These are phyloP conservation scores for Porites cylindrica DNA, from an alignment of 92 coral and sea anemone species.

Conservation along the genomic window DNA sequence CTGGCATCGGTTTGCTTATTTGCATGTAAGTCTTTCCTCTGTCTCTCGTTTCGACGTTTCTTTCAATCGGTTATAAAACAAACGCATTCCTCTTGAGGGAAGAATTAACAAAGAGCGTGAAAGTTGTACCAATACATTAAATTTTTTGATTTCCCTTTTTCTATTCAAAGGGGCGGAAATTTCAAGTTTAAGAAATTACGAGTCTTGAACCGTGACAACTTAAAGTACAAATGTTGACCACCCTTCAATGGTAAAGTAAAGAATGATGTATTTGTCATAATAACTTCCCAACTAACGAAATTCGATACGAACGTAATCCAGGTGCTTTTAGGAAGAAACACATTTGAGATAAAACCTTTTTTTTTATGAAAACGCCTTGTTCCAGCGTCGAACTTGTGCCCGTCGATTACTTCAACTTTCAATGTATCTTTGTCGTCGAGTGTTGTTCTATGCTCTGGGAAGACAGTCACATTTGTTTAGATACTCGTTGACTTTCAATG, in stretches of 20 bases:
- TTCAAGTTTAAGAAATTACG: not conserved
- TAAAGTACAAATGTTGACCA: not conserved
- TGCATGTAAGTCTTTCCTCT: not conserved
- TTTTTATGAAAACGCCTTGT: no score
- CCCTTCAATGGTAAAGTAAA: conserved; percentile 4
- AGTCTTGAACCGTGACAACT: not conserved
- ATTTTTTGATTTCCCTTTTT: not conserved
- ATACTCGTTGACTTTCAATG: not conserved
- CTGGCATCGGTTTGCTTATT: conserved; percentile 18
- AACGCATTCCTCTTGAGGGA: not conserved
- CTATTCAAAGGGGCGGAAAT: not conserved
- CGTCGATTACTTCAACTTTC: not conserved
- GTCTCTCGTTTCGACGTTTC: not conserved
- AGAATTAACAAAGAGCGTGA: not conserved
- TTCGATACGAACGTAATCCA: no score
- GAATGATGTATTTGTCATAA: not conserved
- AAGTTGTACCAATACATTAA: not conserved
- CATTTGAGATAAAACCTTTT: no score
- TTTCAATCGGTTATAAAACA: no score
- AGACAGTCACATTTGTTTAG: not conserved
- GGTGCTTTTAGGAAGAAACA: not conserved
- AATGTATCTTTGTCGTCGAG: not conserved
- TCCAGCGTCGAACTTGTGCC: not conserved
- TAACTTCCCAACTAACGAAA: not conserved
- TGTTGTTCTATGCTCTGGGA: not conserved